Percentiles rank a stretch among this genome's conserved stretches.
Evolutionary conservation across 2,113 vertebrate genomes (phyloP).

Genomic region (Lagenorhynchus albirostris): DNA sequence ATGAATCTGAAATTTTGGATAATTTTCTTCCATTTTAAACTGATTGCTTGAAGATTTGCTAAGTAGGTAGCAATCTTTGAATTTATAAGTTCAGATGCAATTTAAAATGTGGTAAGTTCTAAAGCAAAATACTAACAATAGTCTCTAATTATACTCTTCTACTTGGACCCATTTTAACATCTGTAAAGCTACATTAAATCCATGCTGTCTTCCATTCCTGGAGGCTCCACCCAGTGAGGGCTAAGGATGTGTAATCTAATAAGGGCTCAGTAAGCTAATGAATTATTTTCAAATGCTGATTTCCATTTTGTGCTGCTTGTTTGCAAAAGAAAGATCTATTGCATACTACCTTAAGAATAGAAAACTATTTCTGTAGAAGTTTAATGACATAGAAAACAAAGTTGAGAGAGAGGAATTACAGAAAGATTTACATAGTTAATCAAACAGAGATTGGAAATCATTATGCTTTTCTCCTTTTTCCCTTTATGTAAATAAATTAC

Average conservation of each 20-base stretch:
- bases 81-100: neutral
- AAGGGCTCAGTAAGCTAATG: neutral
- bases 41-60: neutral
- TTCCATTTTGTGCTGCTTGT: neutral
- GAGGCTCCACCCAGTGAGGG: neutral
- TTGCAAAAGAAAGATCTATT: neutral
- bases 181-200: constrained; percentile 1
- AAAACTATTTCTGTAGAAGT: neutral
- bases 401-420: neutral
- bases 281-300: neutral
- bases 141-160: neutral
- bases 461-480: neutral
- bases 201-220: neutral
- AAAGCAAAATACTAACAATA: neutral
- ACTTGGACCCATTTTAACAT: neutral
- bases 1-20: neutral
- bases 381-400: neutral
- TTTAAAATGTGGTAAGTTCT: constrained; percentile 4
- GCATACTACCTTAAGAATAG: neutral
- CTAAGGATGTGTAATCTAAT: neutral
- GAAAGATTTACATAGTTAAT: neutral
- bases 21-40: neutral
- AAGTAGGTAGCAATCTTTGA: neutral
- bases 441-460: neutral
- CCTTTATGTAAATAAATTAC: neutral